Conservation (phyloP, 2,888 invertebrate genomes). For the Pterostichus madidus region DNA sequence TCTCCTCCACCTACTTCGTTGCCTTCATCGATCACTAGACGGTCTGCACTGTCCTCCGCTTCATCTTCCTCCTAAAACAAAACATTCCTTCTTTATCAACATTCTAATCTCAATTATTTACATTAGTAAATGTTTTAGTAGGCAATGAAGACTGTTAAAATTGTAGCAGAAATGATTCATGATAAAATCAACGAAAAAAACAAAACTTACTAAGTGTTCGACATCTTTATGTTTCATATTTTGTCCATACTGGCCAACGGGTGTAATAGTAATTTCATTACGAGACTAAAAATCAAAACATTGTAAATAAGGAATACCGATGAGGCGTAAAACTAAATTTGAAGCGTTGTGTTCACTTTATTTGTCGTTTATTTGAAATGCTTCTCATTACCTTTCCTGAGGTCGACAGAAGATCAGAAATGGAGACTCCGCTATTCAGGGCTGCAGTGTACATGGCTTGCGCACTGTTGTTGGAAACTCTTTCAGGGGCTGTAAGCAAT, state of each 20-base stretch:
- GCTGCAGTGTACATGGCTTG: constrained; percentile 66
- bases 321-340: constrained; percentile 20
- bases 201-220: constrained; percentile 61
- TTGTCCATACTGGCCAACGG: constrained; percentile 76
- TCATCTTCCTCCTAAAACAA: constrained; percentile 77
- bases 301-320: constrained; percentile 40
- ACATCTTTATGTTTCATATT: constrained; percentile 58
- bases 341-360: constrained; percentile 23
- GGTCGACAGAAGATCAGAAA: constrained; percentile 76
- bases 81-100: not conserved
- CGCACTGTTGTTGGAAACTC: constrained; percentile 67
- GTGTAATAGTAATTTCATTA: constrained; percentile 83
- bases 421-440: constrained; percentile 73
- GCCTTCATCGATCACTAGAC: constrained; percentile 81
- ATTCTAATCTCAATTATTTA: not conserved
- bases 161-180: constrained; percentile 12
- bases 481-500: constrained; percentile 84
- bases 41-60: constrained; percentile 82
- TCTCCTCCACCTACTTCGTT: constrained; percentile 76
- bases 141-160: not conserved
- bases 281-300: constrained; percentile 77
- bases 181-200: constrained; percentile 33
- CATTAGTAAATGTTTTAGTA: not conserved
- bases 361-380: not conserved
- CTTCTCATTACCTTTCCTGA: constrained; percentile 74